phyloP scores from a whole-genome alignment of 2,113 vertebrate species.

The Colossoma macropomum region DNA sequence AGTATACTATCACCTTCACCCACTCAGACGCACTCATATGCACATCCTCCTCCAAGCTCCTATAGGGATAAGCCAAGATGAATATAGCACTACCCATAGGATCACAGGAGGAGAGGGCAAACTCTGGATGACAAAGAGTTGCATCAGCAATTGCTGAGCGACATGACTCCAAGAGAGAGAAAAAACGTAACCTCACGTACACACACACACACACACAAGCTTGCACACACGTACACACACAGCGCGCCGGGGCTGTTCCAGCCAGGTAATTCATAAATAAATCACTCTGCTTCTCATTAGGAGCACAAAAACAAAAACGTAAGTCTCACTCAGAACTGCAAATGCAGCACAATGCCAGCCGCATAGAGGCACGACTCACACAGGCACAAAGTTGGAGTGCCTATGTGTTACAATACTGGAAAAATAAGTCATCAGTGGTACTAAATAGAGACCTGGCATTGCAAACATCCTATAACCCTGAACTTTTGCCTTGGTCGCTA shows the following conservation, averaged over 20 bases:
- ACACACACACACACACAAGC: slow-evolving; percentile 29
- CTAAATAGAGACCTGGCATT: neutral
- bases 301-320: slow-evolving; percentile 73
- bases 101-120: slow-evolving; percentile 78
- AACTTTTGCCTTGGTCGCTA: neutral
- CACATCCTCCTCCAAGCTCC: slow-evolving; percentile 69
- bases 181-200: slow-evolving; percentile 31
- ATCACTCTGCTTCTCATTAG: slow-evolving; percentile 80
- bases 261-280: slow-evolving; percentile 83
- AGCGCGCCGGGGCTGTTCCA: slow-evolving; percentile 75
- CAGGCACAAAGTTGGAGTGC: slow-evolving; percentile 37
- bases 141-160: slow-evolving; percentile 84
- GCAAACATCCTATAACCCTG: neutral
- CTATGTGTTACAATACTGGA: neutral
- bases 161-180: slow-evolving; percentile 75
- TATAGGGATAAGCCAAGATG: slow-evolving; percentile 76
- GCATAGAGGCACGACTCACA: slow-evolving; percentile 34
- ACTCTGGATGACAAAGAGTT: slow-evolving; percentile 83
- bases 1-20: slow-evolving; percentile 32
- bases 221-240: slow-evolving; percentile 61
- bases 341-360: slow-evolving; percentile 69
- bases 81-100: slow-evolving; percentile 79
- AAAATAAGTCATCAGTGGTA: neutral
- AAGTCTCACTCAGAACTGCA: slow-evolving; percentile 70
- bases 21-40: slow-evolving; percentile 25